These are phyloP conservation scores for Brachyopa scutellaris DNA, from an alignment of 2,888 invertebrate genomes.

Conservation along the genomic window DNA sequence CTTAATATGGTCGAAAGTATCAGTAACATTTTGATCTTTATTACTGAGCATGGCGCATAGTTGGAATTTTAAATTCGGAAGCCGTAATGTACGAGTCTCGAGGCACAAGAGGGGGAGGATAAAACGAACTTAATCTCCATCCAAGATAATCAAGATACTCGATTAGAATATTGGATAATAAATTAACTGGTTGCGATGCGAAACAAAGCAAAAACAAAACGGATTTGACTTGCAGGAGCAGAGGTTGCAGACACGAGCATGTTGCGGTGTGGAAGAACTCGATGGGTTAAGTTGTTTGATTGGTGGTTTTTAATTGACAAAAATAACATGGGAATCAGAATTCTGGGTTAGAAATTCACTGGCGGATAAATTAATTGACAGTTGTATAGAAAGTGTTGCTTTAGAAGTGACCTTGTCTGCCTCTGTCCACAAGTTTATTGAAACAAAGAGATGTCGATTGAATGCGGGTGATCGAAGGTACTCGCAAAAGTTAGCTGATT, in stretches of 20 bases:
- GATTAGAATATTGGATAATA: slow-evolving; percentile 65
- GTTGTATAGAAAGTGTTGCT: too few relatives aligned
- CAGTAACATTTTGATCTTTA: slow-evolving; percentile 68
- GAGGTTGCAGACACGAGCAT: slow-evolving; percentile 8
- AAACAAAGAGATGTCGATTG: too few relatives aligned
- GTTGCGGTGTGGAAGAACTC: too few relatives aligned
- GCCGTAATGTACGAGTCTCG: slow-evolving; percentile 25
- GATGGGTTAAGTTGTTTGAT: slow-evolving; percentile 1
- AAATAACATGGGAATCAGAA: slow-evolving; percentile 45
- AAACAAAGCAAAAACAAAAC: neutral
- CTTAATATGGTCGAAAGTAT: slow-evolving; percentile 67
- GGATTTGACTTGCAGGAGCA: neutral
- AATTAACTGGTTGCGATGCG: slow-evolving; percentile 22
- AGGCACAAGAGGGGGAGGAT: neutral
- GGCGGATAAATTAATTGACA: neutral
- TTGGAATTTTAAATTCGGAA: slow-evolving; percentile 65
- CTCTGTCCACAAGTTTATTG: too few relatives aligned
- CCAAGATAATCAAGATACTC: slow-evolving; percentile 62
- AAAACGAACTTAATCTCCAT: slow-evolving; percentile 23
- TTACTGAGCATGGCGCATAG: slow-evolving; percentile 45
- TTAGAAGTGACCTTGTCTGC: too few relatives aligned
- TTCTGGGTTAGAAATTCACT: neutral
- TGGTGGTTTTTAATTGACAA: slow-evolving; percentile 30
- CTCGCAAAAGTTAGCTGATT: too few relatives aligned
- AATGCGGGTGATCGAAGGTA: too few relatives aligned